Percentiles rank a stretch among this genome's conserved stretches.
Evolutionary conservation across 2,888 invertebrate genomes (phyloP).

Genomic region (Caenorhabditis auriculariae): DNA sequence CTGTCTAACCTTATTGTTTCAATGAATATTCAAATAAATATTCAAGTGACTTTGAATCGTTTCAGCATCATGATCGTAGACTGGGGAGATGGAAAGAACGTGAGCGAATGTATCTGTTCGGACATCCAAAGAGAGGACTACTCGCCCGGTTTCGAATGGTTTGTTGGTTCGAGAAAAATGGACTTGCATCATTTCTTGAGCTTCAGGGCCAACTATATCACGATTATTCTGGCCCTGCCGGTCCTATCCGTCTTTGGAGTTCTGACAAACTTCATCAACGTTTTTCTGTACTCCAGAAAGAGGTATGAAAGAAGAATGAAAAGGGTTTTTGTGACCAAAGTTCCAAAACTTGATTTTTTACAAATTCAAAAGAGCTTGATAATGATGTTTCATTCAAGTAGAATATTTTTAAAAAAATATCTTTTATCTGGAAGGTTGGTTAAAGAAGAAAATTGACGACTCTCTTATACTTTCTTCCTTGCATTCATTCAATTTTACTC

Average conservation of each 20-base stretch:
- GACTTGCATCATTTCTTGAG: neutral
- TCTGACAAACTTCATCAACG: constrained; percentile 60
- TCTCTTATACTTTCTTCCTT: too few species aligned
- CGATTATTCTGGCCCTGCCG: constrained; percentile 59
- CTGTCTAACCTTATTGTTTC: too few species aligned
- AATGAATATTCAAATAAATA: too few species aligned
- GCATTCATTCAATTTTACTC: too few species aligned
- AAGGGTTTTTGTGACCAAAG: neutral
- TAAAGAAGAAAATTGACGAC: too few species aligned
- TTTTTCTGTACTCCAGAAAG: constrained; percentile 59
- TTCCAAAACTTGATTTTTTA: too few species aligned
- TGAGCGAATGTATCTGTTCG: constrained; percentile 54
- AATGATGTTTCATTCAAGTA: too few species aligned
- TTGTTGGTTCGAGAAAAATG: neutral
- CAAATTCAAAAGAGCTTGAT: too few species aligned
- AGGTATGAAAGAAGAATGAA: constrained; percentile 17
- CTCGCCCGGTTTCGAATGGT: constrained; percentile 61
- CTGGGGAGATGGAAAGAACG: constrained; percentile 30
- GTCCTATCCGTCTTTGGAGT: constrained; percentile 62
- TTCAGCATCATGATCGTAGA: constrained; percentile 42
- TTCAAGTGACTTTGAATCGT: too few species aligned
- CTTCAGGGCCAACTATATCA: constrained; percentile 42
- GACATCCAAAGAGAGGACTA: constrained; percentile 62
- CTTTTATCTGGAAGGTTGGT: too few species aligned
- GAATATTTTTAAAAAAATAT: too few species aligned